phyloP scores from a whole-genome alignment of 2,888 invertebrate genomes.

The Baccha elongata region DNA sequence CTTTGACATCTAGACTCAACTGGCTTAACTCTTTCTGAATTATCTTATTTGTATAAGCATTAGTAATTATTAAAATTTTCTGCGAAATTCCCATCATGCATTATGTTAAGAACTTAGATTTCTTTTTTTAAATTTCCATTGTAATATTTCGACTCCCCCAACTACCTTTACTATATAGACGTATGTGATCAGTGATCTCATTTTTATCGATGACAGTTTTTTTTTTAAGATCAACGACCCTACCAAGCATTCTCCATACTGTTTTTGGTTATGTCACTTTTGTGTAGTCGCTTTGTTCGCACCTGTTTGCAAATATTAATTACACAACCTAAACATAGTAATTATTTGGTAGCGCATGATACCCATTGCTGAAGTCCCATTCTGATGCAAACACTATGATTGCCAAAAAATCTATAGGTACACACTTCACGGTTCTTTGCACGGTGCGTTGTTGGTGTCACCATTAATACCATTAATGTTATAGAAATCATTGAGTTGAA shows the following conservation, averaged over 20 bases:
- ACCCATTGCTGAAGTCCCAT: not conserved
- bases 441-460: conserved; percentile 20
- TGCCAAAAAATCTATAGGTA: conserved; percentile 61
- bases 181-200: conserved; percentile 1
- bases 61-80: too few relatives aligned
- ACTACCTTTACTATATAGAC: not conserved
- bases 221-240: conserved; percentile 12
- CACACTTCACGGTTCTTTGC: conserved; percentile 65
- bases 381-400: conserved; percentile 38
- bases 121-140: too few relatives aligned
- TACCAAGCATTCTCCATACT: too few relatives aligned
- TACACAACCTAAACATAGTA: conserved; percentile 27
- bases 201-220: conserved; percentile 3
- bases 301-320: conserved; percentile 50
- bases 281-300: conserved; percentile 37
- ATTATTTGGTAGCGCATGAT: conserved; percentile 31
- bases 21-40: too few relatives aligned
- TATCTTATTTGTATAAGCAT: too few relatives aligned
- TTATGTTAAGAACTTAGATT: too few relatives aligned
- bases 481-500: conserved; percentile 37
- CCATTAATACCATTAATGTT: not conserved
- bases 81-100: too few relatives aligned
- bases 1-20: too few relatives aligned
- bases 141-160: not conserved
- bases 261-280: conserved; percentile 11